A percentile compares a stretch with the other conserved stretches of the same genome.
phyloP scores from a whole-genome alignment of 2,113 vertebrate species.

The Cromileptes altivelis region DNA sequence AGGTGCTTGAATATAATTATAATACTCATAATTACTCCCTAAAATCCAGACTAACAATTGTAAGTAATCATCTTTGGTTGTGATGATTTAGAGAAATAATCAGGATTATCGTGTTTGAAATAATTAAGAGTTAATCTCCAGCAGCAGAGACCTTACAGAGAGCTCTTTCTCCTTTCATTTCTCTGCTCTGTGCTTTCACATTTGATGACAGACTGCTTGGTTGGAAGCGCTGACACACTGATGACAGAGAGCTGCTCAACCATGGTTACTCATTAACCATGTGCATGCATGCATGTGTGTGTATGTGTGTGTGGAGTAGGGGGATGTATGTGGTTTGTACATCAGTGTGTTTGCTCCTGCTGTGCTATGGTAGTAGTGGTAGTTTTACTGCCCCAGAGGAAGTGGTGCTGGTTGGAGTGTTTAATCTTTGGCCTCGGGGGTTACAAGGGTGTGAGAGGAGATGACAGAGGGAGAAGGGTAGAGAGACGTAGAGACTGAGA shows the following conservation, averaged over 20 bases:
- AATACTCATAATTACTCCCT: neutral
- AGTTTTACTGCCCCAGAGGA: constrained; percentile 55
- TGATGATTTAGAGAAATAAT: constrained; percentile 10
- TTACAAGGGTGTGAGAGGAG: constrained; percentile 26
- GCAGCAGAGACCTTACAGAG: neutral
- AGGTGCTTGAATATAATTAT: neutral
- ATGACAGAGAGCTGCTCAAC: constrained; percentile 57
- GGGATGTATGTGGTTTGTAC: constrained; percentile 49
- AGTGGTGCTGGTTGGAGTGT: constrained; percentile 26
- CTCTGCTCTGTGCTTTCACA: neutral
- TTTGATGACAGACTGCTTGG: constrained; percentile 54
- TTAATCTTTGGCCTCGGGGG: constrained; percentile 47
- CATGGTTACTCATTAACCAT: constrained; percentile 66
- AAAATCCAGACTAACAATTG: neutral
- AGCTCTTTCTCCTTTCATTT: neutral
- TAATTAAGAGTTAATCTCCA: constrained; percentile 22
- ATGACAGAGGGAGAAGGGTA: neutral
- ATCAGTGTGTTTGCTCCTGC: constrained; percentile 35
- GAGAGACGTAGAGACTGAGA: neutral
- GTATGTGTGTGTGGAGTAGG: constrained; percentile 35
- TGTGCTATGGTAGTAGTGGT: constrained; percentile 27
- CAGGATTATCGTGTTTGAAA: constrained; percentile 34
- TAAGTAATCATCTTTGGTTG: neutral
- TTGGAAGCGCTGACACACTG: constrained; percentile 56
- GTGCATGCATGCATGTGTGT: constrained; percentile 43